Evolutionary conservation across 2,888 invertebrate species (phyloP).

Genomic region (Pseudococcus longispinus): DNA sequence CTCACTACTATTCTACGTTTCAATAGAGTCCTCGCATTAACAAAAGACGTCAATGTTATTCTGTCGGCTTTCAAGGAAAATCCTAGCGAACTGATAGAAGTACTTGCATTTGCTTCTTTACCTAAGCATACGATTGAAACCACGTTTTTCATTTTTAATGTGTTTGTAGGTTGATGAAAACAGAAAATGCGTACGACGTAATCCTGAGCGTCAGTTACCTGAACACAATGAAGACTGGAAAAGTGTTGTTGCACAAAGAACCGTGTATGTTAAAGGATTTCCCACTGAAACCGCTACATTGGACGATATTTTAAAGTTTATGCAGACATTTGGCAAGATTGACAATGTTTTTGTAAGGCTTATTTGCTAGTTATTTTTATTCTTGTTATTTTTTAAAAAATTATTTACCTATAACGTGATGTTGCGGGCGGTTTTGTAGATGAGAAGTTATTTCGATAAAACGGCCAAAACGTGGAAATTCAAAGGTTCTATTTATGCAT

Average conservation of each 20-base stretch:
- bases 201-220: constrained; percentile 77
- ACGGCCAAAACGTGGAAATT: constrained; percentile 71
- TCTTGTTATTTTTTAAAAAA: constrained; percentile 76
- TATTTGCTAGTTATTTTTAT: constrained; percentile 53
- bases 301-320: constrained; percentile 65
- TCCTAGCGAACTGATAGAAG: constrained; percentile 74
- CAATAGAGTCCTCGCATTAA: constrained; percentile 80
- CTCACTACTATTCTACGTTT: constrained; percentile 84
- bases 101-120: constrained; percentile 63
- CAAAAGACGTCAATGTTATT: constrained; percentile 74
- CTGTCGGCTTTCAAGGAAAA: constrained; percentile 78
- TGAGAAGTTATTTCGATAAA: constrained; percentile 70
- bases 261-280: constrained; percentile 89
- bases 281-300: constrained; percentile 70
- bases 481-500: constrained; percentile 92
- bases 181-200: constrained; percentile 66
- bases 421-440: constrained; percentile 61
- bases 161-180: constrained; percentile 71
- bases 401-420: constrained; percentile 59
- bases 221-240: constrained; percentile 83
- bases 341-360: constrained; percentile 49
- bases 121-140: constrained; percentile 58
- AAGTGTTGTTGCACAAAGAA: constrained; percentile 76
- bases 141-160: not conserved
- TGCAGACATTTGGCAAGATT: constrained; percentile 49